These are phyloP conservation scores for Gambusia affinis DNA, from an alignment of 2,113 vertebrate species.

Conservation along the genomic window DNA sequence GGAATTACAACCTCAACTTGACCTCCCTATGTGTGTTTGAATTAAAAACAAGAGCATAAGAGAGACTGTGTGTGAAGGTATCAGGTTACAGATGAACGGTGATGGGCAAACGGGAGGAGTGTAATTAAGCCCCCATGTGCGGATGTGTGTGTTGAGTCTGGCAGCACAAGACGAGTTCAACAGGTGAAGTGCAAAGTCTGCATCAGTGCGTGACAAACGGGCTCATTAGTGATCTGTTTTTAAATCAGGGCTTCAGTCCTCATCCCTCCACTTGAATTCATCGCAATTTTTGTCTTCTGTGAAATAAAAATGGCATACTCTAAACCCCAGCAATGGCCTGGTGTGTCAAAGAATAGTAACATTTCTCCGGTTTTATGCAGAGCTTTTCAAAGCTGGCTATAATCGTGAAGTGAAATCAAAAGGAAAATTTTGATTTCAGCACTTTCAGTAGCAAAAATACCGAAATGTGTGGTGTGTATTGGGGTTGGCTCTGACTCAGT, in stretches of 20 bases:
- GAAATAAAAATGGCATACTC: conserved; percentile 30
- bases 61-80: conserved; percentile 20
- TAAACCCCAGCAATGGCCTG: conserved; percentile 30
- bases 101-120: conserved; percentile 24
- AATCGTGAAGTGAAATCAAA: neutral
- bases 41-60: conserved; percentile 36
- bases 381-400: neutral
- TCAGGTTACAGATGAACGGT: conserved; percentile 56
- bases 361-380: neutral
- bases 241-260: neutral
- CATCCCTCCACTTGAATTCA: conserved; percentile 25
- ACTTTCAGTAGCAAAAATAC: no score
- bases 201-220: conserved; percentile 37
- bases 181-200: conserved; percentile 46
- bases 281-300: conserved; percentile 34
- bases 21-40: conserved; percentile 53
- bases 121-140: conserved; percentile 45
- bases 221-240: conserved; percentile 19
- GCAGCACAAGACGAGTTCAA: conserved; percentile 33
- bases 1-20: conserved; percentile 75
- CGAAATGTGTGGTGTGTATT: no score
- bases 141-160: conserved; percentile 11
- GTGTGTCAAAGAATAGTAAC: conserved; percentile 36
- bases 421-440: neutral
- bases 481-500: no score